phyloP scores from a whole-genome alignment of 2,888 invertebrate species.

The Drosophila monieri region DNA sequence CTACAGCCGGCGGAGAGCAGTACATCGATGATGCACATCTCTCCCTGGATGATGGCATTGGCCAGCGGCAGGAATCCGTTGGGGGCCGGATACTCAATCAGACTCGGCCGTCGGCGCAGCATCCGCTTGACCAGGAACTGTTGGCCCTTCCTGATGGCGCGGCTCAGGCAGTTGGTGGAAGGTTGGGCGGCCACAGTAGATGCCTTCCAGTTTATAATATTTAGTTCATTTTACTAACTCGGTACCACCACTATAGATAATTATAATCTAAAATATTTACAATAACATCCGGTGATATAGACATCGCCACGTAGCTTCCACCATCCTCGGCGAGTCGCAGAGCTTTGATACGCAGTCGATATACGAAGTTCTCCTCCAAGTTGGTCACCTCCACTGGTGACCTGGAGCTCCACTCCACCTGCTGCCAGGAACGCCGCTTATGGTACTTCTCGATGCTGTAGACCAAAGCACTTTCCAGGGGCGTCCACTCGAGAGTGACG shows the following conservation, averaged over 20 bases:
- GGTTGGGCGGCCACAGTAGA: constrained; percentile 78
- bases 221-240: too few species aligned
- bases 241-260: too few species aligned
- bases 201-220: constrained; percentile 57
- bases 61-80: constrained; percentile 82
- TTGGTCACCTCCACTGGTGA: constrained; percentile 66
- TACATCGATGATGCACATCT: constrained; percentile 81
- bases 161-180: constrained; percentile 78
- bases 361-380: constrained; percentile 82
- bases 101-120: constrained; percentile 76
- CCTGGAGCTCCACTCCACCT: constrained; percentile 78
- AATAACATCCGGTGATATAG: constrained; percentile 75
- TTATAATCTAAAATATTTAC: constrained; percentile 54
- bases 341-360: constrained; percentile 79
- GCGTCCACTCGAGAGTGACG: constrained; percentile 79
- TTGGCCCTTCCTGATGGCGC: constrained; percentile 82
- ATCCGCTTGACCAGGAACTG: constrained; percentile 82
- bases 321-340: constrained; percentile 56
- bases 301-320: constrained; percentile 63
- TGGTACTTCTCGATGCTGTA: constrained; percentile 81
- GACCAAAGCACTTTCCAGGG: constrained; percentile 68
- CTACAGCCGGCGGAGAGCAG: constrained; percentile 80
- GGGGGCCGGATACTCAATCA: constrained; percentile 81
- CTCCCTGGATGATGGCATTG: constrained; percentile 81
- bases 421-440: constrained; percentile 77